Percentiles rank a stretch among this genome's conserved stretches.
phyloP scores from a whole-genome alignment of 1,140 invertebrate species.

The Leptestheria dahalacensis region DNA sequence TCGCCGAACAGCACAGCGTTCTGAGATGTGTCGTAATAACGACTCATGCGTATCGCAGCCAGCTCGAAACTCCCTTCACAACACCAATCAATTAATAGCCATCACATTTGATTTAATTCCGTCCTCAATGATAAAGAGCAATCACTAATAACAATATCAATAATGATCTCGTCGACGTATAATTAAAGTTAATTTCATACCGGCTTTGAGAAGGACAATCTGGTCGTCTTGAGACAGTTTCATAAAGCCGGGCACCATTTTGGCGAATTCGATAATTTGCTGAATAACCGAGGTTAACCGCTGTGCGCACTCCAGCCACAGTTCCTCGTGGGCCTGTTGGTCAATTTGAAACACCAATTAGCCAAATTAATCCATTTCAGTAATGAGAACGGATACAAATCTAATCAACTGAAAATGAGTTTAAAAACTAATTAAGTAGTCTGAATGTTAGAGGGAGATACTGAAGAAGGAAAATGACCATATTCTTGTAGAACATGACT shows the following conservation, averaged over 20 bases:
- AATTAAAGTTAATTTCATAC: constrained; percentile 33
- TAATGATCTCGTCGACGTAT: background rate
- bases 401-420: too few species aligned
- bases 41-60: constrained; percentile 81
- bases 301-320: constrained; percentile 90
- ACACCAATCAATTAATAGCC: background rate
- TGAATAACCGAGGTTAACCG: constrained; percentile 90
- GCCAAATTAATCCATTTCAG: too few species aligned
- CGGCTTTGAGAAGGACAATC: constrained; percentile 90
- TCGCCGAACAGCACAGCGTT: constrained; percentile 83
- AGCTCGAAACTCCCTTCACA: constrained; percentile 78
- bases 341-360: constrained; percentile 14
- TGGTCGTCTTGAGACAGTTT: constrained; percentile 95
- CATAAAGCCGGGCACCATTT: constrained; percentile 97
- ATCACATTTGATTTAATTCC: too few species aligned
- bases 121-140: too few species aligned
- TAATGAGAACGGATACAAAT: too few species aligned
- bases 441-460: too few species aligned
- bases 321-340: constrained; percentile 63
- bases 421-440: too few species aligned
- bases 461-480: constrained; percentile 42
- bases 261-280: constrained; percentile 97
- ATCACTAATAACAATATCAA: constrained; percentile 16
- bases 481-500: constrained; percentile 75
- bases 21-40: constrained; percentile 71